phyloP scores from a whole-genome alignment of 2,888 invertebrate genomes.

The Dryocosmus kuriphilus region DNA sequence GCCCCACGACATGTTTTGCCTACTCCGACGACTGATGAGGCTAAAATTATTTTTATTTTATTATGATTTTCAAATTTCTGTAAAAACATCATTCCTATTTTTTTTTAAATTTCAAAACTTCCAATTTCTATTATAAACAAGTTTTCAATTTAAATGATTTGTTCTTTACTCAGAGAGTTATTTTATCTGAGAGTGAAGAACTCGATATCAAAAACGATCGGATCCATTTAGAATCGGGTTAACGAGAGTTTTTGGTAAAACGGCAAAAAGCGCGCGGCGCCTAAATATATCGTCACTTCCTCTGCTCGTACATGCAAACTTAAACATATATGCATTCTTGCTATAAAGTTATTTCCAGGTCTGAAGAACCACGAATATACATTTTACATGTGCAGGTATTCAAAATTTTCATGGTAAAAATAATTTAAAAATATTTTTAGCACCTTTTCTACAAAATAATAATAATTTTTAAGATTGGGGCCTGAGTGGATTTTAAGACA shows the following conservation, averaged over 20 bases:
- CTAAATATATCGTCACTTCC: conserved; percentile 32
- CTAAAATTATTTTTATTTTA: conserved; percentile 50
- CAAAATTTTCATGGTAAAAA: neutral
- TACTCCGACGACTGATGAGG: conserved; percentile 65
- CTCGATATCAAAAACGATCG: conserved; percentile 40
- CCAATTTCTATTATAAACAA: too few species aligned
- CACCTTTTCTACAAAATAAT: neutral
- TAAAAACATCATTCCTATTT: conserved; percentile 16
- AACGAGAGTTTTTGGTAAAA: conserved; percentile 31
- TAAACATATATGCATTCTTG: conserved; percentile 42
- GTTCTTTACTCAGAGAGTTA: neutral
- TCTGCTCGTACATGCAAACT: conserved; percentile 19
- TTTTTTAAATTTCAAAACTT: too few species aligned
- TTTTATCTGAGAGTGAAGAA: conserved; percentile 4
- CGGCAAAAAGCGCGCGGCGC: conserved; percentile 37
- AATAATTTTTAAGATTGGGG: neutral
- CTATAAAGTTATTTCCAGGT: conserved; percentile 56
- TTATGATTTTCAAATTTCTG: neutral
- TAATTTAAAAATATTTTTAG: neutral
- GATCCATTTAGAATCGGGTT: conserved; percentile 27
- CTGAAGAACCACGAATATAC: conserved; percentile 43
- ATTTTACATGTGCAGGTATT: conserved; percentile 13
- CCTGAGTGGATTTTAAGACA: too few species aligned
- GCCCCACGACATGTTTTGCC: conserved; percentile 72
- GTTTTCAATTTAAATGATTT: neutral